Evolutionary conservation across 30 jellyfish, hydroid and myxozoan genomes (phyloP), one percentile per base, ranked within the genome.

Genomic region (Catostylus mosaicus): DNA sequence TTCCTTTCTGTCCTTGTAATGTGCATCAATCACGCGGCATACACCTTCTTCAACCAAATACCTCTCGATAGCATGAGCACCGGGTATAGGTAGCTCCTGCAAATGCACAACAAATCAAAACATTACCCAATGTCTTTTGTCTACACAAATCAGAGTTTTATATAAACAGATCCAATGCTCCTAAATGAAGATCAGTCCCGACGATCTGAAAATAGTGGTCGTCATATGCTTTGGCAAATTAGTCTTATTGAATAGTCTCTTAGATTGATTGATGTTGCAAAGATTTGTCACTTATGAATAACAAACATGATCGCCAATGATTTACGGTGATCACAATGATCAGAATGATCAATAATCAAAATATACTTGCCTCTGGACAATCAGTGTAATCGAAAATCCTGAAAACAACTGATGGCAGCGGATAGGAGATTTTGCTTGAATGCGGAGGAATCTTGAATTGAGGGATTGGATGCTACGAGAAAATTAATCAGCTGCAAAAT

Each of bases 41-140:
- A 95, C 64, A 40, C 96, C 90, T 76, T 95, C 99, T 60, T 95
- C 99, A 19, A 89, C 96, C 87, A 95, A 80, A 61, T 82, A 88
- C n/a, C 99, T 52, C 48, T 95, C 99, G 6, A 95, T 80, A 9
- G 99, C 94, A 79, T 95, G 99, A 26, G 97, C 97, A 9, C 99
- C 99, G 16, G 99, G 99, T 6, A 95, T 57, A 8, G 99, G 99
- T 20, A 84, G 75, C 34, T 95, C 99, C 99, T 95, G 67, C 1
- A 67, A 40, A n/a, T n/a, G n/a, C n/a, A n/a, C n/a, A n/a, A n/a
- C n/a, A n/a, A n/a, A n/a, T n/a, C n/a, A n/a, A n/a, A n/a, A n/a
- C n/a, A n/a, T n/a, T n/a, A n/a, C n/a, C n/a, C n/a, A n/a, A n/a
- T n/a, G n/a, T n/a, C n/a, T n/a, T n/a, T n/a, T n/a, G n/a, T n/a